phyloP scores from a whole-genome alignment of 2,797 vertebrate species.

The Cyclura pinguis region DNA sequence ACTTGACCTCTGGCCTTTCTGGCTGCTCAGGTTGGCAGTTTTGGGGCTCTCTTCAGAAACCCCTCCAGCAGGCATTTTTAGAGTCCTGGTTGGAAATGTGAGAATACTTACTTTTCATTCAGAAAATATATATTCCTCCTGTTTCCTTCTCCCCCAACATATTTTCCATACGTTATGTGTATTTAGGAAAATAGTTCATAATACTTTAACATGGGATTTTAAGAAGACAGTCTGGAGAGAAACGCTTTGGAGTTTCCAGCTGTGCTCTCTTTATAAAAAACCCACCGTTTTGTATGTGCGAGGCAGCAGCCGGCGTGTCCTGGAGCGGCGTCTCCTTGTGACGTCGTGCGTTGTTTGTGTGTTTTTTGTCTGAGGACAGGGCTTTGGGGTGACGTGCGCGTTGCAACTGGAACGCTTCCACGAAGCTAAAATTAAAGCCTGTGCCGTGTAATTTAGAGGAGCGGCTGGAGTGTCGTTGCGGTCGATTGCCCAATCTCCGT shows the following conservation, averaged over 20 bases:
- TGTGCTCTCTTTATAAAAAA: no score
- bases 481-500: constrained; percentile 8
- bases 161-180: not conserved
- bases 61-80: not conserved
- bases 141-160: no score
- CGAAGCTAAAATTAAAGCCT: constrained; percentile 20
- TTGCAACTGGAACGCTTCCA: not conserved
- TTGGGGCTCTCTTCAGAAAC: no score
- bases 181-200: not conserved
- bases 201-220: not conserved
- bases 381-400: not conserved
- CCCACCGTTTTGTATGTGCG: no score
- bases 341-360: not conserved
- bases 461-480: not conserved
- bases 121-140: not conserved
- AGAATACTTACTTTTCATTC: not conserved
- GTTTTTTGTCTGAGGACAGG: not conserved
- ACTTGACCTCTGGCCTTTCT: not conserved
- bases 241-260: not conserved
- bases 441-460: not conserved
- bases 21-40: no score
- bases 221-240: not conserved
- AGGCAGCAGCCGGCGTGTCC: not conserved
- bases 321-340: not conserved
- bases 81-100: not conserved